phyloP scores from a whole-genome alignment of 2,113 vertebrate species.

The Oncorhynchus nerka region DNA sequence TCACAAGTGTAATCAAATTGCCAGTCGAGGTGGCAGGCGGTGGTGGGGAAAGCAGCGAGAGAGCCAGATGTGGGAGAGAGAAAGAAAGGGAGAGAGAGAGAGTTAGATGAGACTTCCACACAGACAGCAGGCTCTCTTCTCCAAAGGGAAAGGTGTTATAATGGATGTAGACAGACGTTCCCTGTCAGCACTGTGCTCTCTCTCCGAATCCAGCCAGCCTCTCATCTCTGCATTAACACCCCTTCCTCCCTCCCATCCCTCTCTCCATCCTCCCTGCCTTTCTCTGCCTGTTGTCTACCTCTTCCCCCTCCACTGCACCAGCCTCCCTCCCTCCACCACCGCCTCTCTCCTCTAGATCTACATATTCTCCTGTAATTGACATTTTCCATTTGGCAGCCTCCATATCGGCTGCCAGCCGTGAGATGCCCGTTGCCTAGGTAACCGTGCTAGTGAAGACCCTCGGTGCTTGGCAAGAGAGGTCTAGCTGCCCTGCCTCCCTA shows the following conservation, averaged over 20 bases:
- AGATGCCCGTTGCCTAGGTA: conserved; percentile 77
- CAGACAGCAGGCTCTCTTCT: conserved; percentile 37
- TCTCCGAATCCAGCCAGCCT: conserved; percentile 53
- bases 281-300: not conserved
- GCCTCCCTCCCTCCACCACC: conserved; percentile 7
- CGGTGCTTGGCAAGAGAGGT: conserved; percentile 50
- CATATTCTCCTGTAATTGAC: conserved; percentile 87
- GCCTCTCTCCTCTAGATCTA: conserved; percentile 49
- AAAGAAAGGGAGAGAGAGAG: conserved; percentile 18
- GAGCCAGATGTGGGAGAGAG: conserved; percentile 22
- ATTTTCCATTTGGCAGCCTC: conserved; percentile 84
- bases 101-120: conserved; percentile 44
- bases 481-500: conserved; percentile 58
- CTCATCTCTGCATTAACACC: conserved; percentile 59
- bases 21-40: conserved; percentile 52
- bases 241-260: conserved; percentile 29
- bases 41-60: conserved; percentile 51
- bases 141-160: conserved; percentile 51
- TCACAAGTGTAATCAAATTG: conserved; percentile 51
- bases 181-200: conserved; percentile 51
- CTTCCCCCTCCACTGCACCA: conserved; percentile 8
- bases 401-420: conserved; percentile 73
- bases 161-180: conserved; percentile 55
- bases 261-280: not conserved
- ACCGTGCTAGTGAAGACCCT: conserved; percentile 67